phyloP scores from a whole-genome alignment of 1,140 invertebrate genomes.

The Capitella teleta region DNA sequence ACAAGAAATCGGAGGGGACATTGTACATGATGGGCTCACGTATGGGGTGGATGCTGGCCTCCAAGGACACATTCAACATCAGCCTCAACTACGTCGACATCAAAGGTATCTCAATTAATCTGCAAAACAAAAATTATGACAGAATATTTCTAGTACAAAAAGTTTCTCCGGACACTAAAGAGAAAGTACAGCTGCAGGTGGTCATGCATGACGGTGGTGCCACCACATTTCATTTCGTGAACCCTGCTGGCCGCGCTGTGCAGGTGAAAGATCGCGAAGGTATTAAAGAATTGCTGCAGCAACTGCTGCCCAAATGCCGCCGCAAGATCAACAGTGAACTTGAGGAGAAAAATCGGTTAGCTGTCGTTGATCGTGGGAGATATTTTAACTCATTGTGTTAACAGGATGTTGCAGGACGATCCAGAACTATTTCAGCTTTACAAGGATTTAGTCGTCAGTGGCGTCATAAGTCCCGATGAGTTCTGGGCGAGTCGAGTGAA shows the following conservation, averaged over 20 bases:
- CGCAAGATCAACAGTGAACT: slow-evolving; percentile 81
- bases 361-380: too few species aligned
- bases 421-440: slow-evolving; percentile 48
- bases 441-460: slow-evolving; percentile 80
- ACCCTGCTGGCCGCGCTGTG: slow-evolving; percentile 64
- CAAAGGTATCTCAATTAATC: slow-evolving; percentile 56
- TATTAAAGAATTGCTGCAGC: slow-evolving; percentile 84
- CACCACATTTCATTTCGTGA: slow-evolving; percentile 96
- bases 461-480: slow-evolving; percentile 87
- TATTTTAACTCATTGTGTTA: background rate
- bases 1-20: slow-evolving; percentile 91
- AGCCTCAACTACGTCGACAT: slow-evolving; percentile 92
- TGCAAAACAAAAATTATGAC: slow-evolving; percentile 1
- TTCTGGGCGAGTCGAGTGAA: slow-evolving; percentile 83
- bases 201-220: slow-evolving; percentile 85
- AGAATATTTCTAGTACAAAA: slow-evolving; percentile 67
- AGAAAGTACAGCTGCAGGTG: slow-evolving; percentile 97
- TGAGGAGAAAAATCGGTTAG: slow-evolving; percentile 45
- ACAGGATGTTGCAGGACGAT: slow-evolving; percentile 46
- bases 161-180: slow-evolving; percentile 94
- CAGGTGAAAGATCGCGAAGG: slow-evolving; percentile 83
- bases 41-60: slow-evolving; percentile 86
- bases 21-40: slow-evolving; percentile 91
- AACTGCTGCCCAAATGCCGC: slow-evolving; percentile 89
- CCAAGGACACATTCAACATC: slow-evolving; percentile 77